Evolutionary conservation across 1,140 invertebrate species (phyloP).

Genomic region (Temnothorax curvispinosus): DNA sequence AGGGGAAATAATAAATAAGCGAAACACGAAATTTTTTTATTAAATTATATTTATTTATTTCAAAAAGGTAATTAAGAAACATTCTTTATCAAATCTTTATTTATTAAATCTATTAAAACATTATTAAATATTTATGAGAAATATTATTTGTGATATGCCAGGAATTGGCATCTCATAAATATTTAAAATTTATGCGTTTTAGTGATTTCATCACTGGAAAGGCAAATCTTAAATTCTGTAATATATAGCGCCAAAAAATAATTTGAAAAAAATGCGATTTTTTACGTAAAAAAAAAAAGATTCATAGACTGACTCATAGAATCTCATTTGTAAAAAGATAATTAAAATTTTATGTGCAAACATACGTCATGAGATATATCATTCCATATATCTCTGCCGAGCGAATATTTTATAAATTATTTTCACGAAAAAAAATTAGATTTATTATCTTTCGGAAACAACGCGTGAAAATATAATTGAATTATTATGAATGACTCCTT

Average conservation of each 20-base stretch:
- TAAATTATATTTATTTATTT: conserved; percentile 6
- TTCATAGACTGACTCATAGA: background rate
- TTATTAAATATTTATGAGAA: background rate
- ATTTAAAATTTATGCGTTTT: background rate
- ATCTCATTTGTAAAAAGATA: background rate
- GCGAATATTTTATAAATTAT: background rate
- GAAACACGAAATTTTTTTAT: background rate
- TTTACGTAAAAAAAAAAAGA: background rate
- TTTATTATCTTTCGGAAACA: background rate
- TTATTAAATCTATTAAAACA: background rate
- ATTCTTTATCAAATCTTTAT: background rate
- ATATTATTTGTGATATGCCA: background rate
- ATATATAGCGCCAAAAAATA: background rate
- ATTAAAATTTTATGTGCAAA: background rate
- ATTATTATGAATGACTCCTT: background rate
- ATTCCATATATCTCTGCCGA: background rate
- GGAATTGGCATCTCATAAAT: background rate
- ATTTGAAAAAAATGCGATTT: background rate
- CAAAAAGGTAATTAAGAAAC: background rate
- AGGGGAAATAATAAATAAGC: background rate
- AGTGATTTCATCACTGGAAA: background rate
- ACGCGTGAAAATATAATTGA: background rate
- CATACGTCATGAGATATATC: background rate
- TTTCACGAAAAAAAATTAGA: background rate
- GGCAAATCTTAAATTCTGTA: background rate